phyloP scores from a whole-genome alignment of 2,888 invertebrate species.

The Lottia scabra region DNA sequence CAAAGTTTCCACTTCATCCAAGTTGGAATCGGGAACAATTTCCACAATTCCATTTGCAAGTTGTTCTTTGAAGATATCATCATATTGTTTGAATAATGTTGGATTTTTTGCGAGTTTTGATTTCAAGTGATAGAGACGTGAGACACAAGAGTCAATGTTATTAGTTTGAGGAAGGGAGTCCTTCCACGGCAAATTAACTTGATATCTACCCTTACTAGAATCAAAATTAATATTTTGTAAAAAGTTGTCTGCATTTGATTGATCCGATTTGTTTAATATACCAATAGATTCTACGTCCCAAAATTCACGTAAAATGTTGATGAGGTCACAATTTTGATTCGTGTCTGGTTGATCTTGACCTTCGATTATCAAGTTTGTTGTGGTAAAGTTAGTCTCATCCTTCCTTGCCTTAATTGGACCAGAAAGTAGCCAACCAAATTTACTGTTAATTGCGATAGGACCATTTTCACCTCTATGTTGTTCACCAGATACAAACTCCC shows the following conservation, averaged over 20 bases:
- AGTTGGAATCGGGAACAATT: not conserved
- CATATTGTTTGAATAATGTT: conserved; percentile 1
- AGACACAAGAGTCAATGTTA: not conserved
- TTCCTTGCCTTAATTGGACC: not conserved
- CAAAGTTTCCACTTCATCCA: not conserved
- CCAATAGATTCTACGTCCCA: conserved; percentile 8
- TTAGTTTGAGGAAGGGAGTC: not conserved
- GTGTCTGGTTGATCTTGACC: not conserved
- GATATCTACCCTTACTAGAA: not conserved
- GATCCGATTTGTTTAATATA: not conserved
- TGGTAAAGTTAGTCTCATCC: not conserved
- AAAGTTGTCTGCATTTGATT: not conserved
- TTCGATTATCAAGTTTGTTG: not conserved
- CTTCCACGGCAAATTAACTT: conserved; percentile 5
- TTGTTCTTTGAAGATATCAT: not conserved
- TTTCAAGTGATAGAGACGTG: not conserved
- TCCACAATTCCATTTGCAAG: not conserved
- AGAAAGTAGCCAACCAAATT: not conserved
- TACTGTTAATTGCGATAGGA: not conserved
- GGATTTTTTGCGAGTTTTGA: not conserved
- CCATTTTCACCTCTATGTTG: not conserved
- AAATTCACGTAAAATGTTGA: not conserved
- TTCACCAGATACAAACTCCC: not conserved
- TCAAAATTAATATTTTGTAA: not conserved
- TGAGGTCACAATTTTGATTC: too few relatives aligned